Percentiles rank a stretch among this genome's conserved stretches.
These are phyloP conservation scores for Stichopus chloronotus DNA, from an alignment of 35 echinoderm and acorn worm genomes.

Conservation along the genomic window DNA sequence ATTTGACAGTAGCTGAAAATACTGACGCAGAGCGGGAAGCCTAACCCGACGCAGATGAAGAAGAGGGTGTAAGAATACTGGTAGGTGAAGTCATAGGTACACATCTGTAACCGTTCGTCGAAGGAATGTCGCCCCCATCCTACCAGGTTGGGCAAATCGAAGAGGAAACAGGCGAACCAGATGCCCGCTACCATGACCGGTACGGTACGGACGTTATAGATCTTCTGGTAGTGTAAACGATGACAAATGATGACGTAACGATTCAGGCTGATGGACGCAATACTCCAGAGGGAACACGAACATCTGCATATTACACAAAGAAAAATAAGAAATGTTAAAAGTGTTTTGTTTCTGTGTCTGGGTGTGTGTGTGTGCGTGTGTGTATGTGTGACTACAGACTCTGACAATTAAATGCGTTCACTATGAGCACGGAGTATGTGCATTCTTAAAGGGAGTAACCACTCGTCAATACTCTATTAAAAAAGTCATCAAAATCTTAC, in stretches of 20 bases:
- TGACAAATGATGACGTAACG: constrained; percentile 75
- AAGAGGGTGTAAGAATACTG: constrained; percentile 77
- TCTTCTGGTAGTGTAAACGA: constrained; percentile 34
- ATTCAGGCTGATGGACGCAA: constrained; percentile 72
- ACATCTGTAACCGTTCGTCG: constrained; percentile 77
- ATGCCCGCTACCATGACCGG: constrained; percentile 5
- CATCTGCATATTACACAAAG: constrained; percentile 51
- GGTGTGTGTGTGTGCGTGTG: no score
- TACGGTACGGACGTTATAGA: constrained; percentile 63
- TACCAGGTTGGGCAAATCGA: constrained; percentile 78
- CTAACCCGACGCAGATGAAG: constrained; percentile 63
- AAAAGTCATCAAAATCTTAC: no score
- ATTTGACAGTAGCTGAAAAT: constrained; percentile 65
- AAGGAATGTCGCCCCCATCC: constrained; percentile 79
- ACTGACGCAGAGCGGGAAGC: constrained; percentile 42
- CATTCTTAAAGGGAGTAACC: no score
- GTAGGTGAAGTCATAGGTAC: constrained; percentile 78
- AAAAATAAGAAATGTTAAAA: background rate
- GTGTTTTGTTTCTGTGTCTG: no score
- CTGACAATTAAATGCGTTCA: no score
- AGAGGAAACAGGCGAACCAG: constrained; percentile 69
- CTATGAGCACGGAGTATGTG: no score
- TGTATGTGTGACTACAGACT: no score
- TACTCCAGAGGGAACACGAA: constrained; percentile 81
- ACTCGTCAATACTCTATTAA: no score